Percentiles rank a stretch among this genome's conserved stretches.
Evolutionary conservation across 1,140 invertebrate genomes (phyloP).

Genomic region (Pogonognathellus flavescens): DNA sequence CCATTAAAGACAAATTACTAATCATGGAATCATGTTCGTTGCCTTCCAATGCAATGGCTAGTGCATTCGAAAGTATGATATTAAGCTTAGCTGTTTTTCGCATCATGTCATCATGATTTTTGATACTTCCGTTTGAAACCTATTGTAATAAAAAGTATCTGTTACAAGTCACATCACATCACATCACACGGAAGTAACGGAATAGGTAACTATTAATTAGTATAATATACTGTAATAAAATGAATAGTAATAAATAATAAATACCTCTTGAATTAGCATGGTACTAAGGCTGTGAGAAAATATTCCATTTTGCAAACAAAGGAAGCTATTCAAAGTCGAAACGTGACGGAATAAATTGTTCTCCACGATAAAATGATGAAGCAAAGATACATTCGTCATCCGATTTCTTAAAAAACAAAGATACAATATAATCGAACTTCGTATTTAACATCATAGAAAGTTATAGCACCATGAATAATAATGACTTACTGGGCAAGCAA

Average conservation of each 20-base stretch:
- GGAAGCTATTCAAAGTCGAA: conserved; percentile 57
- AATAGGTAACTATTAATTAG: too few species aligned
- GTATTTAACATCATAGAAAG: too few species aligned
- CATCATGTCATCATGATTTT: background rate
- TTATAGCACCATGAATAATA: background rate
- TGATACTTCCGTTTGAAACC: background rate
- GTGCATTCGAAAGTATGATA: background rate
- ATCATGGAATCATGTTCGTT: background rate
- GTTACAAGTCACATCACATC: background rate
- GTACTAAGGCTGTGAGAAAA: conserved; percentile 59
- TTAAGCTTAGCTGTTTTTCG: background rate
- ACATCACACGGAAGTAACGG: too few species aligned
- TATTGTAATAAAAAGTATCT: conserved; percentile 11
- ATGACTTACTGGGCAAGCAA: conserved; percentile 59
- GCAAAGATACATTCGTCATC: conserved; percentile 55
- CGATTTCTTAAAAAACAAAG: conserved; percentile 40
- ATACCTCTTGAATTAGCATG: conserved; percentile 59
- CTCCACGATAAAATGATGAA: conserved; percentile 61
- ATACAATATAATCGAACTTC: too few species aligned
- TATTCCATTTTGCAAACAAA: conserved; percentile 64
- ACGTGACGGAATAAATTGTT: conserved; percentile 63
- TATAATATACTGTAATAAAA: background rate
- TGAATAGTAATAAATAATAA: background rate
- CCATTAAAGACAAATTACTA: background rate
- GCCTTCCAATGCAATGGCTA: background rate